Evolutionary conservation across 35 echinoderm and acorn worm genomes (phyloP), one percentile per base, ranked within the genome.

Genomic region (Acanthaster planci): DNA sequence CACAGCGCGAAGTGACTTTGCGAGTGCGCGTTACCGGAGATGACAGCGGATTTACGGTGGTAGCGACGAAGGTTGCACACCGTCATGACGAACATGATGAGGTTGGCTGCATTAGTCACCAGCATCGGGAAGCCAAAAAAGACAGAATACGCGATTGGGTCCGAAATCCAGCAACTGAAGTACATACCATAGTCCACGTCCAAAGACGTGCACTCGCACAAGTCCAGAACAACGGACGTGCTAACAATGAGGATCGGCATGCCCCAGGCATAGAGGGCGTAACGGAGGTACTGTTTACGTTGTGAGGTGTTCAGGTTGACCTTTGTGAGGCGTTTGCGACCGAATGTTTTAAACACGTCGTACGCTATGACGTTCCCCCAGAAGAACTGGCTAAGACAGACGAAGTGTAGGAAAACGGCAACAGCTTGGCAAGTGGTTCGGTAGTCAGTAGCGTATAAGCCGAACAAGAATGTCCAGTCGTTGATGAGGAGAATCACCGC

Each of bases 361-460:
- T 82, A 84, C 0, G 91, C 84, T 52, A 93, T 90, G 55, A 84
- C 90, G 19, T 92, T 97, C 76, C 85, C 92, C 94, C 94, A 97
- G 42, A 89, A 90, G 15, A 88, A 39, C 14, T 87, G 79, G 7
- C 90, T 64, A 17, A 97, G 85, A 31, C 82, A 89, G 58, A 90
- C 87, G 55, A 85, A 97, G 81, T 97, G 94, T 5, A 93, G 53
- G 9, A 90, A 77, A 23, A 97, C 82, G 6, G 94, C 94, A 6
- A 88, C 75, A 23, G 53, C 39, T 40, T 56, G 34, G 55, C 94
- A 97, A 2, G 58, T 34, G 38, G 54, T 51, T 19, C 59, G 34
- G 23, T 83, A 81, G 26, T 79, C 64, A 1, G 40, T 83, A 8
- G 85, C 52, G 22, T 26, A 85, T 19, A 84, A 39, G 54, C 83